A percentile compares a stretch with the other conserved stretches of the same genome.
Conservation (phyloP, 2,888 invertebrate genomes). For the Polyommatus iphigenia region DNA sequence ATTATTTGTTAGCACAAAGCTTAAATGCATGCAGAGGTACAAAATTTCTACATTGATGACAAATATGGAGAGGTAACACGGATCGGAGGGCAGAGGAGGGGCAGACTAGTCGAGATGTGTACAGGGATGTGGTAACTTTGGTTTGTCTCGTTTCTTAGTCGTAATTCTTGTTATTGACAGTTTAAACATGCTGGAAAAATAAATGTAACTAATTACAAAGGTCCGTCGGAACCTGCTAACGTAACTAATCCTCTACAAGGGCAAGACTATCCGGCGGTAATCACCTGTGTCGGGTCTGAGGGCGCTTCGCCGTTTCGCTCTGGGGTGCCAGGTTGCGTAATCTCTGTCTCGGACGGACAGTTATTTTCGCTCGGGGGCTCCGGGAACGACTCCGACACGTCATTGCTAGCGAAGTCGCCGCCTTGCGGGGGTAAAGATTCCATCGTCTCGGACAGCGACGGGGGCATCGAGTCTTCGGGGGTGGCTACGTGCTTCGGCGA, state of each 20-base stretch:
- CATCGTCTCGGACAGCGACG: conserved; percentile 44
- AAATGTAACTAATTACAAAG: conserved; percentile 67
- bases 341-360: conserved; percentile 41
- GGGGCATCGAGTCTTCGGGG: conserved; percentile 45
- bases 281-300: conserved; percentile 63
- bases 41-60: conserved; percentile 47
- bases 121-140: conserved; percentile 26
- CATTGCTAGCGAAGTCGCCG: conserved; percentile 36
- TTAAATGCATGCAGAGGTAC: conserved; percentile 41
- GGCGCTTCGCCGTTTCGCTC: conserved; percentile 40
- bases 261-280: conserved; percentile 66
- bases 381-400: conserved; percentile 48
- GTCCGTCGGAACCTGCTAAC: conserved; percentile 63
- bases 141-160: conserved; percentile 50
- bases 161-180: conserved; percentile 63
- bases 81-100: conserved; percentile 44
- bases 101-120: conserved; percentile 46
- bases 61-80: conserved; percentile 41
- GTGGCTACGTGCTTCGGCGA: conserved; percentile 33
- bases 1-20: conserved; percentile 61
- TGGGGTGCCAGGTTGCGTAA: conserved; percentile 40
- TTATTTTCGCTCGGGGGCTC: conserved; percentile 48
- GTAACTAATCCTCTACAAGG: conserved; percentile 73
- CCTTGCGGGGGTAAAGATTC: conserved; percentile 33
- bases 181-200: conserved; percentile 69